These are phyloP conservation scores for Polyploca ridens DNA, from an alignment of 2,888 invertebrate genomes.

Conservation along the genomic window DNA sequence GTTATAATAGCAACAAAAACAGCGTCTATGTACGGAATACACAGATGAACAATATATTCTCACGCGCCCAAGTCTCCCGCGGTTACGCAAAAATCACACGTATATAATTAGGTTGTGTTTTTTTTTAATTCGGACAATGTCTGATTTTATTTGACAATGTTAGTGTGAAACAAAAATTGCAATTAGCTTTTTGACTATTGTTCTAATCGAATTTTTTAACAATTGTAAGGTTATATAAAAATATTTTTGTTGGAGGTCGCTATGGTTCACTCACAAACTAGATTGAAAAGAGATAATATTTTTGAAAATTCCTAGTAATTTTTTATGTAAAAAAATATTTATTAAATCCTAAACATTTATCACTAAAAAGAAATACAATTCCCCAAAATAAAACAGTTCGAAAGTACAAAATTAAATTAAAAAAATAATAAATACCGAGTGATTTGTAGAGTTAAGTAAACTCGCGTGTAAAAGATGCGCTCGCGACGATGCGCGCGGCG, in stretches of 20 bases:
- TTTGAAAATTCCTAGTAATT: no score
- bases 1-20: constrained; percentile 38
- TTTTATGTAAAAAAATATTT: no score
- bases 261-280: not conserved
- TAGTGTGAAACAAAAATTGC: constrained; percentile 52
- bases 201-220: constrained; percentile 37
- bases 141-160: constrained; percentile 58
- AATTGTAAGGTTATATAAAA: constrained; percentile 37
- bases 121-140: constrained; percentile 65
- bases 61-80: constrained; percentile 50
- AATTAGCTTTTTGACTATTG: constrained; percentile 49
- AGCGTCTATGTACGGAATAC: constrained; percentile 23
- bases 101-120: constrained; percentile 58
- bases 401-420: constrained; percentile 21
- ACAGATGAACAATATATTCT: constrained; percentile 51
- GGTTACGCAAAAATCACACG: constrained; percentile 69
- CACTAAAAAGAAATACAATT: no score
- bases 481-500: constrained; percentile 49
- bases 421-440: constrained; percentile 26
- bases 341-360: not conserved
- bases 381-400: constrained; percentile 7
- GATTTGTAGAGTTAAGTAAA: constrained; percentile 23
- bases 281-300: no score
- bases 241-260: not conserved
- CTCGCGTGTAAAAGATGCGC: constrained; percentile 56